phyloP scores from a whole-genome alignment of 2,888 invertebrate species.

The Phortica okadai region DNA sequence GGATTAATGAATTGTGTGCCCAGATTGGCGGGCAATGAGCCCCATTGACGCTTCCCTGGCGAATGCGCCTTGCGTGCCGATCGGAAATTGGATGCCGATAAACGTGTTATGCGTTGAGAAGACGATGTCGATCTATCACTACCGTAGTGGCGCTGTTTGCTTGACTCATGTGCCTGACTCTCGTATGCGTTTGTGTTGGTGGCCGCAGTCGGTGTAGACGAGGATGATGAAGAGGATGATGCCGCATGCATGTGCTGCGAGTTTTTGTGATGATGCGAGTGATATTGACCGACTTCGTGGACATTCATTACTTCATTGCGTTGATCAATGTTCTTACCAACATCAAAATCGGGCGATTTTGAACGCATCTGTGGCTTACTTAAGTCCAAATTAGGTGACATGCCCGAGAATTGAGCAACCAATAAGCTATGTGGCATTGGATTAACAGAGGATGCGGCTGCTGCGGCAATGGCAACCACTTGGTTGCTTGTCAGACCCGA shows the following conservation, averaged over 20 bases:
- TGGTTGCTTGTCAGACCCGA: constrained; percentile 79
- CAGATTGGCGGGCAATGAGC: constrained; percentile 86
- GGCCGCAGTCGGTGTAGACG: constrained; percentile 38
- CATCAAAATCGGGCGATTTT: constrained; percentile 62
- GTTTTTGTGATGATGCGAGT: constrained; percentile 53
- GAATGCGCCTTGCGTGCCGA: constrained; percentile 74
- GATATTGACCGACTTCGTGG: constrained; percentile 39
- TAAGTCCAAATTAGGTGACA: constrained; percentile 50
- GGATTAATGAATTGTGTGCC: constrained; percentile 95
- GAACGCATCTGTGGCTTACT: constrained; percentile 52
- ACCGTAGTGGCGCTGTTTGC: constrained; percentile 48
- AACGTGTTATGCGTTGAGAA: constrained; percentile 62
- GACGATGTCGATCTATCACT: constrained; percentile 50
- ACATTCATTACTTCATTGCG: constrained; percentile 80
- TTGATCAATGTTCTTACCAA: constrained; percentile 33
- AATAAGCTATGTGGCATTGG: constrained; percentile 80
- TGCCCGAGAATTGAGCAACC: constrained; percentile 77
- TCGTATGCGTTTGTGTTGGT: constrained; percentile 55
- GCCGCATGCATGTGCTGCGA: constrained; percentile 48
- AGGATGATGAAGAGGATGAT: constrained; percentile 37
- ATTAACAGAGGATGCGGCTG: constrained; percentile 81
- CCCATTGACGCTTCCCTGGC: constrained; percentile 86
- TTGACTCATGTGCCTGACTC: constrained; percentile 53
- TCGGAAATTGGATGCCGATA: constrained; percentile 54
- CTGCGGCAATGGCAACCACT: constrained; percentile 79